Evolutionary conservation across 1,140 invertebrate species (phyloP), one percentile per base, ranked within the genome.

Genomic region (Lepeophtheirus salmonis): DNA sequence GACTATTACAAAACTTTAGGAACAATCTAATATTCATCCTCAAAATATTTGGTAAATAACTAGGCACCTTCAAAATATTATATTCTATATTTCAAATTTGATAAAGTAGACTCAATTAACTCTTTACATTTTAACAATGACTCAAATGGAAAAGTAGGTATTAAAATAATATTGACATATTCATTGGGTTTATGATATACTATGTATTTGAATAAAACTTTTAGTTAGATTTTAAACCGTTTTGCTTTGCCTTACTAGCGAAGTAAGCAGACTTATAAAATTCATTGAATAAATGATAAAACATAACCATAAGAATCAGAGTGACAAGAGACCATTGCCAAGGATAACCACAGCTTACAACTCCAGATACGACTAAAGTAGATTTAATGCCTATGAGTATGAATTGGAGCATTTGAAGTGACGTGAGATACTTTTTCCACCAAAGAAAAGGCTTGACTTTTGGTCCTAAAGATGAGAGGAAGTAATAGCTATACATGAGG

Each of bases 341-440:
- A n/a, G 30, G 30, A n/a, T 41, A 41, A 10, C 30, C 30, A 41
- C 30, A 41, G 30, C 30, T 41, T n/a, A 41, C 30, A n/a, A n/a
- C 30, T n/a, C 30, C 30, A 41, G 30, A 41, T n/a, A 41, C 30
- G 30, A 41, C 30, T n/a, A 41, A 41, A n/a, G n/a, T 6, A 41
- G 6, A 41, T n/a, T 41, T 41, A n/a, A 6, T 41, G 6, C 30
- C 30, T 25, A 66, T 58, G 12, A 61, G 17, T 12, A 63, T 64
- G 48, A 66, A 68, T 62, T 64, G 67, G 3, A 76, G 71, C 66
- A 78, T 67, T 67, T 79, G 77, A 18, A 78, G 66, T 56, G 69
- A 69, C 2, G 77, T 79, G 26, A 78, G 70, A 67, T 78, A 77
- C 64, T 70, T 71, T 67, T 91, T 91, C 86, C 88, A 92, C 86